Evolutionary conservation across 2,888 invertebrate species (phyloP).

Genomic region (Cerastoderma edule): DNA sequence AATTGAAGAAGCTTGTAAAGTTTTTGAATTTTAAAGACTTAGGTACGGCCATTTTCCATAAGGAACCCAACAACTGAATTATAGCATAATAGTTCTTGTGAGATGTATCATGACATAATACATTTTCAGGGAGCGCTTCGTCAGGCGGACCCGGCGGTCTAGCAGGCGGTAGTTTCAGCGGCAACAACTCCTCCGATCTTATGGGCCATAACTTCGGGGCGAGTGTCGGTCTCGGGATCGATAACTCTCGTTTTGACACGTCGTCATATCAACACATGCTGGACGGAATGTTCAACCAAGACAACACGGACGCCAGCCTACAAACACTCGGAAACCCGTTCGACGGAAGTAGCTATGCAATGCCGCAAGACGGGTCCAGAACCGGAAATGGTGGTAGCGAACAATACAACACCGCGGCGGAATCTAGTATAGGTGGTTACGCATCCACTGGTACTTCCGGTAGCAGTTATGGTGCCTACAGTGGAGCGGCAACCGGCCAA

Average conservation of each 20-base stretch:
- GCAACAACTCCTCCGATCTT: constrained; percentile 18
- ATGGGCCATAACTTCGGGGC: constrained; percentile 49
- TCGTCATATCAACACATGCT: constrained; percentile 55
- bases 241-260: constrained; percentile 46
- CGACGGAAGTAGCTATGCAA: constrained; percentile 31
- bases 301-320: constrained; percentile 32
- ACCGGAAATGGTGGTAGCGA: background rate
- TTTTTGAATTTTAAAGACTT: no score
- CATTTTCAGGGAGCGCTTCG: constrained; percentile 15
- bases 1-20: no score
- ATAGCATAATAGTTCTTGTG: no score
- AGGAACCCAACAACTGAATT: no score
- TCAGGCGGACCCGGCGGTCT: constrained; percentile 24
- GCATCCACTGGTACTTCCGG: constrained; percentile 44
- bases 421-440: constrained; percentile 47
- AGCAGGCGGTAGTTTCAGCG: constrained; percentile 29
- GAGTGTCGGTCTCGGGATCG: constrained; percentile 18
- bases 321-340: constrained; percentile 38
- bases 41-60: no score
- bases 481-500: constrained; percentile 23
- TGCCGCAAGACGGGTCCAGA: constrained; percentile 14
- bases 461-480: constrained; percentile 19
- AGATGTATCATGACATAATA: no score
- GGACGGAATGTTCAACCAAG: constrained; percentile 42
- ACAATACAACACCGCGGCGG: constrained; percentile 41